Evolutionary conservation across 2,888 invertebrate species (phyloP).

Genomic region (Tanypteryx hageni): DNA sequence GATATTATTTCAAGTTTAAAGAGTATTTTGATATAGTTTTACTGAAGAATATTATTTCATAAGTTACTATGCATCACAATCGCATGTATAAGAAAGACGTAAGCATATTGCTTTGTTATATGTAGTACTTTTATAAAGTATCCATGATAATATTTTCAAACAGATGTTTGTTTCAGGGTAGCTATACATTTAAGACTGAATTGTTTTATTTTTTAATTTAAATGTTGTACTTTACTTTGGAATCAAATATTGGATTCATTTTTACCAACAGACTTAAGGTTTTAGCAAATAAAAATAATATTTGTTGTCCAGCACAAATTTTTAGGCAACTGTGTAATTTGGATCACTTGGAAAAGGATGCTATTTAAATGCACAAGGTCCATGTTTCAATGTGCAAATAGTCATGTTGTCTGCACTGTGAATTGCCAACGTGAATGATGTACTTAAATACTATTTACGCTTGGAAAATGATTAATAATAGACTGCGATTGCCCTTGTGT

Average conservation of each 20-base stretch:
- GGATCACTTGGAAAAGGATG: slow-evolving; percentile 12
- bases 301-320: slow-evolving; percentile 54
- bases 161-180: slow-evolving; percentile 56
- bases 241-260: background rate
- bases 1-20: slow-evolving; percentile 17
- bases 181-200: slow-evolving; percentile 50
- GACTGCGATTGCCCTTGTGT: slow-evolving; percentile 60
- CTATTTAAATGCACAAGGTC: slow-evolving; percentile 50
- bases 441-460: slow-evolving; percentile 57
- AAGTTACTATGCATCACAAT: slow-evolving; percentile 40
- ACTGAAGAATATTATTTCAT: slow-evolving; percentile 46
- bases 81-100: slow-evolving; percentile 47
- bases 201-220: slow-evolving; percentile 27
- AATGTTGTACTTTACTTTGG: slow-evolving; percentile 19
- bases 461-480: slow-evolving; percentile 57
- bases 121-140: slow-evolving; percentile 54
- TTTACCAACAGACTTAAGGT: background rate
- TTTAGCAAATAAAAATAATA: slow-evolving; percentile 15
- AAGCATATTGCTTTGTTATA: slow-evolving; percentile 60
- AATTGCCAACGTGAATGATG: slow-evolving; percentile 42
- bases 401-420: slow-evolving; percentile 42
- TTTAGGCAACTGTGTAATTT: slow-evolving; percentile 49
- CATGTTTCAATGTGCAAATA: slow-evolving; percentile 61
- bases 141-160: slow-evolving; percentile 7
- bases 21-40: slow-evolving; percentile 50